These are phyloP conservation scores for Willisornis vidua DNA, from an alignment of 2,113 vertebrate species.

Conservation along the genomic window DNA sequence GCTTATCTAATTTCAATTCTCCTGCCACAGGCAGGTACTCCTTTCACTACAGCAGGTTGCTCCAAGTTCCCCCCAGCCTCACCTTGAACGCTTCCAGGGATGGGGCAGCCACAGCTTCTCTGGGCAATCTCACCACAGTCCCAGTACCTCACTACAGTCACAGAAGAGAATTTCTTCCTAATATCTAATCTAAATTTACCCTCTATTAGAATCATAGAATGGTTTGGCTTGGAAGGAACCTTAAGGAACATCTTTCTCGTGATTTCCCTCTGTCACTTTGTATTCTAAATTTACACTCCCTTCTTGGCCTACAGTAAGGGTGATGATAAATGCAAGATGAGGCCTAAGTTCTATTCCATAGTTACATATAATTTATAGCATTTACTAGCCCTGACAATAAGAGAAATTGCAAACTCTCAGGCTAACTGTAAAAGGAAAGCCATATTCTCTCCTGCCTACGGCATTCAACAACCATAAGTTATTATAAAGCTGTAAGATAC, in stretches of 20 bases:
- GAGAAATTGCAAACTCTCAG: background rate
- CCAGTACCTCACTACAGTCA: background rate
- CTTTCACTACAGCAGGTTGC: background rate
- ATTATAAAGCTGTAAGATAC: background rate
- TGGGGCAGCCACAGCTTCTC: background rate
- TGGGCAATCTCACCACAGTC: background rate
- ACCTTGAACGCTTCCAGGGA: background rate
- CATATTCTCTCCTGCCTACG: background rate
- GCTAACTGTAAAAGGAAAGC: background rate
- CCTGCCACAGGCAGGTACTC: fast-evolving
- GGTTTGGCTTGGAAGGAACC: background rate
- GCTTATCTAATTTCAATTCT: background rate
- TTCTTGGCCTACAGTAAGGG: background rate
- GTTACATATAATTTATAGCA: background rate
- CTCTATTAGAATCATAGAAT: background rate
- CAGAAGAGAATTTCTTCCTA: background rate
- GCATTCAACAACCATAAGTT: background rate
- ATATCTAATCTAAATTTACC: background rate
- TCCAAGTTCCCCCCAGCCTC: background rate
- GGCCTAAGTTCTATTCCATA: background rate
- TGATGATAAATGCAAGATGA: background rate
- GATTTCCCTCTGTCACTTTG: background rate
- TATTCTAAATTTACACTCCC: background rate
- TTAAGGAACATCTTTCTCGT: no score
- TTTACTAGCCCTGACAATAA: background rate